Base-by-base conservation (phyloP, 2,888 invertebrate species). In the Eurytoma adleriae region DNA sequence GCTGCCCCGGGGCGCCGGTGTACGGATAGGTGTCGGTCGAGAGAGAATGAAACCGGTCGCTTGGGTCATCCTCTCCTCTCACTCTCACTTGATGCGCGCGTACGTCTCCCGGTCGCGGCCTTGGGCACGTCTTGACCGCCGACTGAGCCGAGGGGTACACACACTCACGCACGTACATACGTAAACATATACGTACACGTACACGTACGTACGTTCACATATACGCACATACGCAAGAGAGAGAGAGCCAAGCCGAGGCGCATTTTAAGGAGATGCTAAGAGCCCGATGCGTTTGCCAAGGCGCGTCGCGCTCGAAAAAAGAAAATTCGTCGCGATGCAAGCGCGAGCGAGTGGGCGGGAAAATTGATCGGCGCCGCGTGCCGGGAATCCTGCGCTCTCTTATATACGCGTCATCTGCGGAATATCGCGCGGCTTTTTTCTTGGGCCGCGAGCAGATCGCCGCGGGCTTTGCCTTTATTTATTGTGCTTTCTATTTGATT, bases 31-130 rank as follows among this genome's bases (percentile, higher is more conserved):
- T 54, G 64, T 57, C 59, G 57, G 54, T n/a, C 50, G 67, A n/a
- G n/a, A n/a, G n/a, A n/a, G n/a, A 59, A 61, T 72, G 64, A 72
- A 78, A 72, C 59, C 61, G 67, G 59, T 67, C 59, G 72, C 59
- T 69, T 56, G 56, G 30, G 69, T 30, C 69, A 69, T 69, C 20
- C 48, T 16, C 68, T 68, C 30, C 4, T 52, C 50, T 64, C 13
- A 13, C n/a, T 40, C 64, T 64, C 18, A 40, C 64, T 64, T 18
- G 40, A n/a, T 64, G 40, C 24, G 7, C 13, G 13, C 24, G 10
- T 16, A 16, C n/a, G n/a, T 48, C 5, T 48, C 27, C 56, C 64
- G 16, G 20, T 18, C 13, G n/a, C 20, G 20, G 16, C 24, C 18
- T 24, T 27, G 27, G 48, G 71, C 24, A 30, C n/a, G 54, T 50